A percentile compares a stretch with the other conserved stretches of the same genome.
Conservation (phyloP, 2,113 vertebrate species). For the Tragelaphus buxtoni region DNA sequence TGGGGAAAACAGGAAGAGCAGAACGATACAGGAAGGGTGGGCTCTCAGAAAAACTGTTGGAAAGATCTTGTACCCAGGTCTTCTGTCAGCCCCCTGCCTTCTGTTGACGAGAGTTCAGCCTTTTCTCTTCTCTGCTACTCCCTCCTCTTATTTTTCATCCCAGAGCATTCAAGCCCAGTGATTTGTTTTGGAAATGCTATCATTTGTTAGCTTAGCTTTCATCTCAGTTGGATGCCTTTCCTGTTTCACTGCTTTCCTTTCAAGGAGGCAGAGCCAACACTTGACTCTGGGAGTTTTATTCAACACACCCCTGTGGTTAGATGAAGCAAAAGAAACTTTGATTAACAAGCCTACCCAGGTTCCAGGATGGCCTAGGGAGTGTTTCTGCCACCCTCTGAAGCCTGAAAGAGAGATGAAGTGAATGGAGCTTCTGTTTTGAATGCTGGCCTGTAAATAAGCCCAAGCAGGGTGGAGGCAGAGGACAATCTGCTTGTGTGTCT, state of each 20-base stretch:
- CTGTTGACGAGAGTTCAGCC: neutral
- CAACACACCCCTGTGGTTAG: slow-evolving; percentile 59
- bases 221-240: slow-evolving; percentile 62
- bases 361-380: neutral
- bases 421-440: slow-evolving; percentile 46
- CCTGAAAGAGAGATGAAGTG: neutral
- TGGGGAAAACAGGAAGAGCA: neutral
- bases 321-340: slow-evolving; percentile 58
- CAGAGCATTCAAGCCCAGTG: neutral
- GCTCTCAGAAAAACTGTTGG: neutral
- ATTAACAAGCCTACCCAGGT: slow-evolving; percentile 48
- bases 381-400: neutral
- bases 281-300: slow-evolving; percentile 52
- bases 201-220: slow-evolving; percentile 70
- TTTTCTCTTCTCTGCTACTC: neutral
- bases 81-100: neutral
- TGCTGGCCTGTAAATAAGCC: neutral
- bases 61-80: neutral
- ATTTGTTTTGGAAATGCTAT: slow-evolving; percentile 71
- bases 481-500: neutral
- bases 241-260: slow-evolving; percentile 57
- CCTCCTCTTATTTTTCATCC: slow-evolving; percentile 21
- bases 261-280: slow-evolving; percentile 24
- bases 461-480: neutral
- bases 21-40: neutral